Base-by-base conservation (phyloP, 2,113 vertebrate species). In the Lagopus muta region DNA sequence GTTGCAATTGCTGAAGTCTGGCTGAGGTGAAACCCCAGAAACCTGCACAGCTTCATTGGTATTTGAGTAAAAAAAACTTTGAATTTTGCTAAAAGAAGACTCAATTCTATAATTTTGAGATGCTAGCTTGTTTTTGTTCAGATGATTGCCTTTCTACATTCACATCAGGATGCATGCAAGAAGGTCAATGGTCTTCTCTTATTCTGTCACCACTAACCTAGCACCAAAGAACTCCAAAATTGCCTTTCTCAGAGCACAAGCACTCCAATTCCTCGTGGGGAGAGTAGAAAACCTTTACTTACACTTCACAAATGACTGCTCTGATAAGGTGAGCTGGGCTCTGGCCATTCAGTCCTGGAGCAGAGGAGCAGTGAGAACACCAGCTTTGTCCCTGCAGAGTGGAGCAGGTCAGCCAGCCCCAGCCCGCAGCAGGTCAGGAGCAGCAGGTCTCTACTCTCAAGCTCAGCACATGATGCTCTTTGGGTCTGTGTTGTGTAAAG, bases 361-460 rank as follows among this genome's bases (percentile, higher is more conserved):
- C 11, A 6, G 38, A 78, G 40, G 11, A 93, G 72, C 42, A 73
- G 34, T 6, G 40, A 47, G 17, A 20, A 25, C 5, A 30, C 8
- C 4, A 10, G 12, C 30, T 42, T 55, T 34, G 60, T 4, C 32
- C 18, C 34, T 50, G 25, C 8, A 48, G 6, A 0, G 21, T 15
- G 17, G 43, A 9, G 27, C 2, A n/a, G 58, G 60, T 38, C 47
- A 43, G 13, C 11, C n/a, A 64, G 50, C 34, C 60, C 57, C 57
- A 66, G 28, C 25, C 43, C 2, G 3, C 30, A 15, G 2, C 0
- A 6, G 28, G 13, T 8, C 2, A 1, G 38, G 28, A 42, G 67
- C 52, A 77, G 10, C 17, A 64, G 8, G 21, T 84, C 78, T 84
- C 34, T 28, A 58, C 71, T 65, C 42, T 73, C 58, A 13, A 3